Conservation (phyloP, 2,113 vertebrate genomes). For the Cacatua alba region DNA sequence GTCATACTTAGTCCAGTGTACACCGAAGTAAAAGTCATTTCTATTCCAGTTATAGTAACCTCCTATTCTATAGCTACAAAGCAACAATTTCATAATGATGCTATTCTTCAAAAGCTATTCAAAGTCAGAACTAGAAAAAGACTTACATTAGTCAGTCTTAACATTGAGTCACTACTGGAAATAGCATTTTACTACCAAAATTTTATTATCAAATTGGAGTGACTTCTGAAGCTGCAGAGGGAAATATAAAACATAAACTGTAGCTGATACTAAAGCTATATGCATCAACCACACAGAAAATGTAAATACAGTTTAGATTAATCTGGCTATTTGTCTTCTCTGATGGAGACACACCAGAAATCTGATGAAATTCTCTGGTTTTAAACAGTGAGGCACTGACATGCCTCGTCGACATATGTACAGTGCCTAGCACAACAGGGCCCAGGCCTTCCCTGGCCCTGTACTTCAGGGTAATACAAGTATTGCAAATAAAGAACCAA, state of each 20-base stretch:
- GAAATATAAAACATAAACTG: not conserved
- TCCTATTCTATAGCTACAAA: not conserved
- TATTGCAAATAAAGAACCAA: not conserved
- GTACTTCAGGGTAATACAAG: not conserved
- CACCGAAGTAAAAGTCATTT: not conserved
- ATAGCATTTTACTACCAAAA: not conserved
- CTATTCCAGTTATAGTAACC: not conserved
- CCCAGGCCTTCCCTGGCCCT: not conserved
- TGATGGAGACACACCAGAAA: not conserved
- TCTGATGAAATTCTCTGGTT: not conserved
- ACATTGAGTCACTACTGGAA: not conserved
- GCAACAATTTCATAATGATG: not conserved
- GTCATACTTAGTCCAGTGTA: not conserved
- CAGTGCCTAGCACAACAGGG: rapidly evolving
- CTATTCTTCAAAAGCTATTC: not conserved
- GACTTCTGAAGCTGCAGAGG: not conserved
- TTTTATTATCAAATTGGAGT: not conserved
- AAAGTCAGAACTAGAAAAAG: not conserved
- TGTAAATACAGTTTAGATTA: not conserved
- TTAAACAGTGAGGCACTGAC: not conserved
- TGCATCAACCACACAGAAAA: not conserved
- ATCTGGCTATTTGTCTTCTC: not conserved
- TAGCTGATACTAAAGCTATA: not conserved
- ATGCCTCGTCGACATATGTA: rapidly evolving
- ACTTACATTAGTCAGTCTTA: not conserved